These are phyloP conservation scores for Neodontobutis hainanensis DNA, from an alignment of 2,113 vertebrate species.

Conservation along the genomic window DNA sequence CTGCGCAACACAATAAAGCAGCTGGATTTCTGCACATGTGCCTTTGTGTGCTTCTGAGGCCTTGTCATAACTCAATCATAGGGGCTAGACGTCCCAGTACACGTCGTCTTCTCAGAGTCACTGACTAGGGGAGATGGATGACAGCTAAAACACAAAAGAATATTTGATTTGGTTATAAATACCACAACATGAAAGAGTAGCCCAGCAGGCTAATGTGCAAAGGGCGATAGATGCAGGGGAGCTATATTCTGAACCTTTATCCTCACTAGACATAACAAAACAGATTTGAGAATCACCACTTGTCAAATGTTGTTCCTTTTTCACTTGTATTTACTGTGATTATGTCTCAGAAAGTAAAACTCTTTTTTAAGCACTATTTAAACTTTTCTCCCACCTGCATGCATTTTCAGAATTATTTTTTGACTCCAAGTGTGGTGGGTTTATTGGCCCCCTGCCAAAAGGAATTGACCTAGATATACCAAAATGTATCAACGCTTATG, in stretches of 20 bases:
- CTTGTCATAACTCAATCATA: constrained; percentile 80
- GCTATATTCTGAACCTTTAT: constrained; percentile 36
- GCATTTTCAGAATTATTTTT: too few relatives aligned
- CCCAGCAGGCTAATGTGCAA: constrained; percentile 57
- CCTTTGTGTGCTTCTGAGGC: constrained; percentile 72
- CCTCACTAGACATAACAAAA: constrained; percentile 20
- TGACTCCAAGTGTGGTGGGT: too few relatives aligned
- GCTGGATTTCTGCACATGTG: constrained; percentile 80
- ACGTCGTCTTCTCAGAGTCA: constrained; percentile 34
- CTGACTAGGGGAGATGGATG: constrained; percentile 62
- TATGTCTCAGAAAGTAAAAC: not conserved
- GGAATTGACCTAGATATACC: too few relatives aligned
- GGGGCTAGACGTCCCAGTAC: constrained; percentile 52
- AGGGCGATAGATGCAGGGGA: constrained; percentile 50
- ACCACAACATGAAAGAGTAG: constrained; percentile 70
- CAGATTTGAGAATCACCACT: constrained; percentile 21
- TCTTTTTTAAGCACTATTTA: not conserved
- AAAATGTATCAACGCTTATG: too few relatives aligned
- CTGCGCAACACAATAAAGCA: constrained; percentile 72
- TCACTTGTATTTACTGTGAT: not conserved
- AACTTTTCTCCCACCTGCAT: too few relatives aligned
- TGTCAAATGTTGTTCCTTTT: not conserved
- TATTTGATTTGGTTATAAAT: constrained; percentile 82
- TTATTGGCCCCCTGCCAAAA: too few relatives aligned
- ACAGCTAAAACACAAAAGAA: constrained; percentile 75